phyloP scores from a whole-genome alignment of 2,888 invertebrate species.

The Scaptodrosophila latifasciaeformis region DNA sequence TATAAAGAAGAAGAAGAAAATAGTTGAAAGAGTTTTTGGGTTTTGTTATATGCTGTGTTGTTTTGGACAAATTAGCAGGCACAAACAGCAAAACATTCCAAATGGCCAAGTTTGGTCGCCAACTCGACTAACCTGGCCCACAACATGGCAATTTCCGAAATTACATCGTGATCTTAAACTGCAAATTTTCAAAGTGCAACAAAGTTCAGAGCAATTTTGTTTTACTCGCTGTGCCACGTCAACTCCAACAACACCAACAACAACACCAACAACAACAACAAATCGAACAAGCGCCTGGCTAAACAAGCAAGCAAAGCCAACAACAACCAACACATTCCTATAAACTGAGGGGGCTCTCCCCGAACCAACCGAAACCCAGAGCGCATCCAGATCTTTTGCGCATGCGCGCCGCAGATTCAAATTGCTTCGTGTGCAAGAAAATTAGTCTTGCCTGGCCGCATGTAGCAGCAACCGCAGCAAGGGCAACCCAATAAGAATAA shows the following conservation, averaged over 20 bases:
- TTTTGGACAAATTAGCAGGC: constrained; percentile 62
- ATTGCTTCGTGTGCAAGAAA: constrained; percentile 75
- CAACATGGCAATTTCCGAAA: constrained; percentile 72
- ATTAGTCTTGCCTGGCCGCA: constrained; percentile 71
- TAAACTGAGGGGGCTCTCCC: constrained; percentile 7
- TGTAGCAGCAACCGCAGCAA: constrained; percentile 27
- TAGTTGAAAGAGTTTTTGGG: neutral
- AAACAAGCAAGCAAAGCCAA: constrained; percentile 36
- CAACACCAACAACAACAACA: constrained; percentile 16
- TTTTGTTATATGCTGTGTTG: constrained; percentile 29
- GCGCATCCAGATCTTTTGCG: constrained; percentile 23
- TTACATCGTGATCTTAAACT: constrained; percentile 73
- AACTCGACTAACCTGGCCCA: constrained; percentile 10
- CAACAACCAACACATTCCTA: constrained; percentile 47
- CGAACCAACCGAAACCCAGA: too few relatives aligned
- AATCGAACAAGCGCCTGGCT: constrained; percentile 11
- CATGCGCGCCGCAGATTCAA: constrained; percentile 67
- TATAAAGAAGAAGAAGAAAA: neutral
- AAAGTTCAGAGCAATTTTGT: constrained; percentile 73
- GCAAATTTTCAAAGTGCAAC: constrained; percentile 68
- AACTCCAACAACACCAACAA: constrained; percentile 33
- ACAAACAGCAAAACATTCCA: constrained; percentile 32
- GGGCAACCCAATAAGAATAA: constrained; percentile 17
- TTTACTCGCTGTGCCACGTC: constrained; percentile 35
- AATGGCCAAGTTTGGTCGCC: constrained; percentile 7